A percentile compares a stretch with the other conserved stretches of the same genome.
These are phyloP conservation scores for Sinocyclocheilus grahami DNA, from an alignment of 2,113 vertebrate genomes.

Conservation along the genomic window DNA sequence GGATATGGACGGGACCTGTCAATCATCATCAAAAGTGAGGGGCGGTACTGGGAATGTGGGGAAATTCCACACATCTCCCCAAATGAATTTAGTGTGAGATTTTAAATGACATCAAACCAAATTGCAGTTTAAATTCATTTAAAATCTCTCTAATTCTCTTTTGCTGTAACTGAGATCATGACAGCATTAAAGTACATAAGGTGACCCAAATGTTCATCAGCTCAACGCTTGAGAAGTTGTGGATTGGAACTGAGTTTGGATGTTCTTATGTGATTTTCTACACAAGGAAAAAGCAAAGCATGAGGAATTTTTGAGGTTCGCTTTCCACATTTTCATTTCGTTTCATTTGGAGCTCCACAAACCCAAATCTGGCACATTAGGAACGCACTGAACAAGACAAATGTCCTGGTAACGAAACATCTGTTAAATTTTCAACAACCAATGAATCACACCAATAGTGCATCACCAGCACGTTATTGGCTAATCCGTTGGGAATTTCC, in stretches of 20 bases:
- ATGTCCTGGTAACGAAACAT: conserved; percentile 69
- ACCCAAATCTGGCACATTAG: conserved; percentile 51
- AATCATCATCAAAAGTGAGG: conserved; percentile 55
- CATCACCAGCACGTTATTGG: conserved; percentile 61
- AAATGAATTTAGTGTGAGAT: conserved; percentile 14
- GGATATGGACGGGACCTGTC: conserved; percentile 48
- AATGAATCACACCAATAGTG: conserved; percentile 68
- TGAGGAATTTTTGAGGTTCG: not conserved
- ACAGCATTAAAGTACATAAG: not conserved
- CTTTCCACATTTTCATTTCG: conserved; percentile 1
- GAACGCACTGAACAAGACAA: conserved; percentile 64
- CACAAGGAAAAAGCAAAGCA: conserved; percentile 21
- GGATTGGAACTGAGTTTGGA: not conserved
- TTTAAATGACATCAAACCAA: conserved; percentile 24
- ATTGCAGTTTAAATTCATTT: conserved; percentile 1
- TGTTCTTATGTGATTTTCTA: conserved; percentile 11
- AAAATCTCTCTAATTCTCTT: not conserved
- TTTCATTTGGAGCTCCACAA: conserved; percentile 13
- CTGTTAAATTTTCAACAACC: conserved; percentile 73
- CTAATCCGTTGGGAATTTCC: conserved; percentile 70
- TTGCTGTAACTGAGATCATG: not conserved
- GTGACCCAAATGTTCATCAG: not conserved
- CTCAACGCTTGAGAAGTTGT: not conserved
- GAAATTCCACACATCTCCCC: conserved; percentile 66
- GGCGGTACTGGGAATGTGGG: conserved; percentile 62